Conservation (phyloP, 2,113 vertebrate species). For the Ciconia stormi region DNA sequence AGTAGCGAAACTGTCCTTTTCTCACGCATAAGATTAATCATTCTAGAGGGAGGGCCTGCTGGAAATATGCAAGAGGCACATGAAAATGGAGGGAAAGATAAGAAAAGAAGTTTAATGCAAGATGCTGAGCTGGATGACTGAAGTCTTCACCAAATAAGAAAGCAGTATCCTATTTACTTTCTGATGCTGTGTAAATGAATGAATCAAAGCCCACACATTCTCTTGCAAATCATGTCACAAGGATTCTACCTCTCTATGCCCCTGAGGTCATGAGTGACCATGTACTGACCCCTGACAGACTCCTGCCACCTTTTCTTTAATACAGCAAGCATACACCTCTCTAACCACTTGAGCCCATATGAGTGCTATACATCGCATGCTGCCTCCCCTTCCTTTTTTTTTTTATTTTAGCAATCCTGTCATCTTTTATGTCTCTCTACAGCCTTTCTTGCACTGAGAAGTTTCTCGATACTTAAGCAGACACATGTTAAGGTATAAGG, state of each 20-base stretch:
- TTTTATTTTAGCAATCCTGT: not conserved
- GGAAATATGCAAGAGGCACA: not conserved
- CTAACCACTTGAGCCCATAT: not conserved
- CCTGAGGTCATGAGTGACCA: conserved; percentile 1
- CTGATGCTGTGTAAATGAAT: not conserved
- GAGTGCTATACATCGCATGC: not conserved
- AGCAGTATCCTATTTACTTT: not conserved
- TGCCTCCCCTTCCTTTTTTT: not conserved
- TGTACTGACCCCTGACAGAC: not conserved
- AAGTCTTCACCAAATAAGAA: conserved; percentile 9
- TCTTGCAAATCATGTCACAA: conserved; percentile 3
- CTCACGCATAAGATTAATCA: not conserved
- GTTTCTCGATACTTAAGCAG: not conserved
- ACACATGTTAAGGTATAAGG: not conserved
- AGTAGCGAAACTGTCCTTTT: not conserved
- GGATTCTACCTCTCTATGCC: not conserved
- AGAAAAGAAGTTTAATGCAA: not conserved
- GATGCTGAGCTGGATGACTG: not conserved
- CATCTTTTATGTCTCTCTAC: not conserved
- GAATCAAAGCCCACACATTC: not conserved
- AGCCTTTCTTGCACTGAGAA: not conserved
- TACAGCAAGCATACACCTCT: not conserved
- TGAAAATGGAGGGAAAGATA: not conserved
- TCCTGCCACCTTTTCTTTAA: not conserved
- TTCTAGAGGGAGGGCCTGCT: not conserved